Percentiles rank a stretch among this genome's conserved stretches.
Conservation (phyloP, 2,888 invertebrate genomes). For the Pecten maximus region DNA sequence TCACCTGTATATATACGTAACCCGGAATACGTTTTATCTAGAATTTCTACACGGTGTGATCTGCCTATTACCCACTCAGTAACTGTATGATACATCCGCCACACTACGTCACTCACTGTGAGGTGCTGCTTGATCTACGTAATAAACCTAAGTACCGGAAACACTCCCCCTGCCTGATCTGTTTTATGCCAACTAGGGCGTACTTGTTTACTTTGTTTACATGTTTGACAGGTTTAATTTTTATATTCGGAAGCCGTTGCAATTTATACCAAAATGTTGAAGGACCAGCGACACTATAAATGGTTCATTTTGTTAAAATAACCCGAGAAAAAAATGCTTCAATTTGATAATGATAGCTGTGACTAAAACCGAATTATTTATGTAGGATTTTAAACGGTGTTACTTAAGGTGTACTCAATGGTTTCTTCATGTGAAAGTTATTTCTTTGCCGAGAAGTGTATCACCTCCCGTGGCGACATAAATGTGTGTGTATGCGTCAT, state of each 20-base stretch:
- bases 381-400: neutral
- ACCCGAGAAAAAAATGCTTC: too few species aligned
- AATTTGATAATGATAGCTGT: too few species aligned
- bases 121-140: neutral
- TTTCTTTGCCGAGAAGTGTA: neutral
- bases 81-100: neutral
- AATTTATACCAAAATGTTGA: neutral
- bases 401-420: neutral
- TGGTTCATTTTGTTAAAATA: neutral
- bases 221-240: neutral
- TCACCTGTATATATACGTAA: neutral
- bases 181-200: neutral
- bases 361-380: neutral
- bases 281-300: neutral
- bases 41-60: neutral
- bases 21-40: neutral
- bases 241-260: neutral
- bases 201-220: constrained; percentile 26
- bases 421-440: neutral
- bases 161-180: neutral
- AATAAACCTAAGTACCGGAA: neutral
- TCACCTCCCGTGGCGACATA: neutral
- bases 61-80: neutral
- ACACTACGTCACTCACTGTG: neutral
- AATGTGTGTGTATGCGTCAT: constrained; percentile 1